Percentiles rank a stretch among this genome's conserved stretches.
Conservation (phyloP, 2,113 vertebrate species). For the Nanorana parkeri region DNA sequence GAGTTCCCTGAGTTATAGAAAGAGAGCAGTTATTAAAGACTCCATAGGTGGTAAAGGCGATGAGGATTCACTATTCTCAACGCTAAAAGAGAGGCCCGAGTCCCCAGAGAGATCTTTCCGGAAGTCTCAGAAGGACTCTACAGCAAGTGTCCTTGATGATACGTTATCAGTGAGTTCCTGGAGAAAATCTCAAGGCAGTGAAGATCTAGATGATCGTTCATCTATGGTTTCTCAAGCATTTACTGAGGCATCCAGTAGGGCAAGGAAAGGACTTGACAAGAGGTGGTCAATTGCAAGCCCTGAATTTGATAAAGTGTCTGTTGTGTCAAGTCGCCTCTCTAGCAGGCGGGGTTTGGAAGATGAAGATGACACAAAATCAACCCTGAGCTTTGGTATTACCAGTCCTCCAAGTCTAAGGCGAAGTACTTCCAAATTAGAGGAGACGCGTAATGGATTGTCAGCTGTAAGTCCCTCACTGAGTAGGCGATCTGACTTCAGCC, state of each 20-base stretch:
- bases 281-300: slow-evolving; percentile 78
- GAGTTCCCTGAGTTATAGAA: slow-evolving; percentile 95
- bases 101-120: slow-evolving; percentile 78
- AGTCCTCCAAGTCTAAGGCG: slow-evolving; percentile 73
- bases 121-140: slow-evolving; percentile 65
- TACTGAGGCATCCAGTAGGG: slow-evolving; percentile 74
- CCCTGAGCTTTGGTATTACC: slow-evolving; percentile 78
- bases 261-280: slow-evolving; percentile 81
- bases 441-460: slow-evolving; percentile 61
- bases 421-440: slow-evolving; percentile 74
- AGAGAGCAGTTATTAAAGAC: slow-evolving; percentile 83
- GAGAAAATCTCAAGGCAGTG: slow-evolving; percentile 65
- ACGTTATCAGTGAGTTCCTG: slow-evolving; percentile 66
- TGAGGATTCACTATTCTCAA: slow-evolving; percentile 81
- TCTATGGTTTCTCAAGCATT: slow-evolving; percentile 80
- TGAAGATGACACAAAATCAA: slow-evolving; percentile 76
- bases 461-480: slow-evolving; percentile 71
- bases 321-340: slow-evolving; percentile 78
- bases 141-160: slow-evolving; percentile 64
- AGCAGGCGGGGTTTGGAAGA: slow-evolving; percentile 73
- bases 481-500: slow-evolving; percentile 63
- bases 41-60: slow-evolving; percentile 84
- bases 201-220: slow-evolving; percentile 69
- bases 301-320: slow-evolving; percentile 79
- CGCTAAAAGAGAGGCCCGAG: slow-evolving; percentile 77